Evolutionary conservation across 2,113 vertebrate species (phyloP).

Genomic region (Phylloscopus trochiloides): DNA sequence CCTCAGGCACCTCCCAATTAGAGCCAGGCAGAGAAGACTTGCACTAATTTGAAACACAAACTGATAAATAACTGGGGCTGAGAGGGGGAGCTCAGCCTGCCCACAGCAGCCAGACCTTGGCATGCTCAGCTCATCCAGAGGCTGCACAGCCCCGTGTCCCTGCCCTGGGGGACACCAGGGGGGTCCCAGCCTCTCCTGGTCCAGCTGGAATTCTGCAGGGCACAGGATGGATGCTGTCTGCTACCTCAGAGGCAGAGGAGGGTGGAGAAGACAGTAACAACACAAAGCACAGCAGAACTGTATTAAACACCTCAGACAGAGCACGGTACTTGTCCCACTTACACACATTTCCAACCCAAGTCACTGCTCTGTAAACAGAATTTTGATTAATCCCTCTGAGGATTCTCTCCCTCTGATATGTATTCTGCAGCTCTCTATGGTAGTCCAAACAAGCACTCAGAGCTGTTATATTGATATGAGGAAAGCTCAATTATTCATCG

Average conservation of each 20-base stretch:
- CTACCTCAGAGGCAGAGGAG: neutral
- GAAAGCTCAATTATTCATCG: neutral
- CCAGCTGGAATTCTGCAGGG: neutral
- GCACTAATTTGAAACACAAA: neutral
- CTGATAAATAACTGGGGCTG: neutral
- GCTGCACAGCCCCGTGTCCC: neutral
- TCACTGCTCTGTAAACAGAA: neutral
- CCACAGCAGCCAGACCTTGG: neutral
- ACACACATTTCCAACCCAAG: neutral
- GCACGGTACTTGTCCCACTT: neutral
- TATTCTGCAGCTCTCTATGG: neutral
- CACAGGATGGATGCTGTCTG: neutral
- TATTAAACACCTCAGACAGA: neutral
- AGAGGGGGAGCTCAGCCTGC: neutral
- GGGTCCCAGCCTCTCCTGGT: neutral
- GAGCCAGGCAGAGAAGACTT: neutral
- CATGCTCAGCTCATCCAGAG: fast-evolving
- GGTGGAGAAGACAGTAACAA: neutral
- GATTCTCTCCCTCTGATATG: neutral
- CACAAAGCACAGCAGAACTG: neutral
- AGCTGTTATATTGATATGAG: neutral
- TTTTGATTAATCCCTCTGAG: neutral
- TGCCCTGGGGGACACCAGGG: neutral
- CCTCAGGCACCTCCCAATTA: neutral
- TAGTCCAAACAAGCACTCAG: neutral